Conservation (phyloP, 1,140 invertebrate genomes). For the Pseudomyrmex pallidus region DNA sequence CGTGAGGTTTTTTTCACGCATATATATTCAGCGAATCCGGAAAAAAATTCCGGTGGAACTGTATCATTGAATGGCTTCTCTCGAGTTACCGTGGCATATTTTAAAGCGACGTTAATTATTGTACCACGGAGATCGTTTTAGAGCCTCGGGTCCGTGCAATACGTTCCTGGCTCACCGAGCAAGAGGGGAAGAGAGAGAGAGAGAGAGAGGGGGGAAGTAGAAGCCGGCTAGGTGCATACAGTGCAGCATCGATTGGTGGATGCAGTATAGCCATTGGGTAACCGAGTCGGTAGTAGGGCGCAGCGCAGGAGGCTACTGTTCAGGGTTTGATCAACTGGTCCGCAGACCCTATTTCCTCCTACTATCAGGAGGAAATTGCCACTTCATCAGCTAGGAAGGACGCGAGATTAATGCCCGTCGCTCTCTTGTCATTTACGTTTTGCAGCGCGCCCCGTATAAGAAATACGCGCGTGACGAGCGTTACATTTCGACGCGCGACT, state of each 20-base stretch:
- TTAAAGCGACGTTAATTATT: slow-evolving; percentile 49
- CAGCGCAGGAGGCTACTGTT: slow-evolving; percentile 70
- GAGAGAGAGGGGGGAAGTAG: background rate
- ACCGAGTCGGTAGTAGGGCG: slow-evolving; percentile 64
- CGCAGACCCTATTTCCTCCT: slow-evolving; percentile 76
- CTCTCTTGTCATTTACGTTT: slow-evolving; percentile 72
- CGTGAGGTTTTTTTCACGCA: background rate
- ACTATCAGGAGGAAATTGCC: slow-evolving; percentile 77
- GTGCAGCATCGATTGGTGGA: slow-evolving; percentile 71
- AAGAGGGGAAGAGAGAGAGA: background rate
- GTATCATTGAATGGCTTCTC: slow-evolving; percentile 4
- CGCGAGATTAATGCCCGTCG: slow-evolving; percentile 75
- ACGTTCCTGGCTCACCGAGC: slow-evolving; percentile 38
- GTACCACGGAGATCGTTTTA: slow-evolving; percentile 42
- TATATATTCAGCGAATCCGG: background rate
- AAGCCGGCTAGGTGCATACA: slow-evolving; percentile 61
- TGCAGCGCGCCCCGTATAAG: slow-evolving; percentile 8
- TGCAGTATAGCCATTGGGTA: slow-evolving; percentile 73
- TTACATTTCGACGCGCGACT: slow-evolving; percentile 5
- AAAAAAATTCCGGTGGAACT: background rate
- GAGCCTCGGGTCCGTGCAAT: slow-evolving; percentile 41
- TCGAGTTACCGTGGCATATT: slow-evolving; percentile 21
- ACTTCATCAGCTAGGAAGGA: slow-evolving; percentile 75
- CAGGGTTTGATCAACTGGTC: slow-evolving; percentile 75
- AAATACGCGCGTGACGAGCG: slow-evolving; percentile 31